Base-by-base conservation (phyloP, 2,113 vertebrate genomes). In the Procavia capensis region DNA sequence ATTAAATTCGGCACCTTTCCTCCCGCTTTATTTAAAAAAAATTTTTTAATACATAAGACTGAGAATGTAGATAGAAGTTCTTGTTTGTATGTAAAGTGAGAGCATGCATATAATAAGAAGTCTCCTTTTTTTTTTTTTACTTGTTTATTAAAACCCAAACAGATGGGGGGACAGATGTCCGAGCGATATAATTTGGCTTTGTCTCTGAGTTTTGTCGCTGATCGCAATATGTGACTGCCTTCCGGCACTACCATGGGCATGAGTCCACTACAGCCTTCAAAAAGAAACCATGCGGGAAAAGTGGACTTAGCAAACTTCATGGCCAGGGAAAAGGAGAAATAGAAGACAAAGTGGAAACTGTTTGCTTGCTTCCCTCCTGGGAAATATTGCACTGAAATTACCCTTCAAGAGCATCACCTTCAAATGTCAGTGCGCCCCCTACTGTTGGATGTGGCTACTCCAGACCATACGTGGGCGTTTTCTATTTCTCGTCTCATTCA, bases 81-180 rank as follows among this genome's bases (percentile, higher is more conserved):
- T 91, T 84, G 36, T 91, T 96, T 93, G 94, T 97, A 85, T 88
- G 34, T 95, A 93, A 97, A 93, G 81, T 85, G 94, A 96, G 91
- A 98, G 93, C 79, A 92, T 95, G 95, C 87, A 63, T 92, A 80
- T 97, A 93, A 97, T 98, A 87, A 97, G 70, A 98, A 97, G 95
- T 95, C 97, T 98, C 64, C 50, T 96, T 94, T 96, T 94, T 95
- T 98, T 64, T 45, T 96, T 94, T 96, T 94, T 95, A 91, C 64
- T 97, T 97, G 96, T 97, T 98, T 98, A 94, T 87, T 85, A 90
- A 97, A 98, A 90, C 59, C 95, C 80, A 66, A 94, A 87, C 98
- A 99, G 98, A 98, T 98, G 98, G 97, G 97, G 11, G 10, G 98
- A 97, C 98, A 99, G 98, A 98, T 99, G 98, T 97, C 97, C 97